Base-by-base conservation (phyloP, 2,113 vertebrate genomes). In the Syngnathus scovelli region DNA sequence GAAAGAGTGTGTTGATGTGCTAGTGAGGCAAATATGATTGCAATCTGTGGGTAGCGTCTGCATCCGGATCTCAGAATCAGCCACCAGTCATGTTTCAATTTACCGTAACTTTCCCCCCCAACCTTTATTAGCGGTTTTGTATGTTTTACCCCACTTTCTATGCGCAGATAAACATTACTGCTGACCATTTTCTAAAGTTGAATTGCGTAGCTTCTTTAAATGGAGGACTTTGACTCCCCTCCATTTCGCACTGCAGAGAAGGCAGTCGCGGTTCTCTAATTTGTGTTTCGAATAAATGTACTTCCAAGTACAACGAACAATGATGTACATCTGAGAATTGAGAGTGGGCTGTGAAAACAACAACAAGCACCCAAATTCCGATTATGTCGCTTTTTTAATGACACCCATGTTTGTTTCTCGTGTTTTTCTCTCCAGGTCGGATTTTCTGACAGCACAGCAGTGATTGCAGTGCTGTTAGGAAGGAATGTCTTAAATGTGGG, bases 381-480 rank as follows among this genome's bases (percentile, higher is more conserved):
- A 54, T 41, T 38, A 13, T 52, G 48, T 52, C 46, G 44, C 77
- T 72, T 63, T 46, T 76, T 75, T 85, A 87, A 85, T 82, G 76
- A 85, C 73, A 58, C 51, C 60, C 78, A 70, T 86, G 75, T 87
- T 78, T 86, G 78, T 85, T 58, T 86, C 76, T 86, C 59, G 63
- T 86, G 72, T 83, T 74, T 82, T 83, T 85, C 64, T 66, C 64
- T 85, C 73, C 82, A 88, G 85, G 87, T 85, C 19, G 85, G 85
- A 87, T 83, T 88, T 83, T 79, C 87, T 86, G 76, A 86, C 82
- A 79, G 78, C 77, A 86, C 83, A 64, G 75, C 81, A 86, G 74
- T 87, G 85, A 87, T 74, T 82, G 68, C 72, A 59, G 76, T 81
- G 80, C 77, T 81, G 69, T 84, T 79, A 83, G 75, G 64, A 69